phyloP scores from a whole-genome alignment of 2,113 vertebrate genomes.

The Craseonycteris thonglongyai region DNA sequence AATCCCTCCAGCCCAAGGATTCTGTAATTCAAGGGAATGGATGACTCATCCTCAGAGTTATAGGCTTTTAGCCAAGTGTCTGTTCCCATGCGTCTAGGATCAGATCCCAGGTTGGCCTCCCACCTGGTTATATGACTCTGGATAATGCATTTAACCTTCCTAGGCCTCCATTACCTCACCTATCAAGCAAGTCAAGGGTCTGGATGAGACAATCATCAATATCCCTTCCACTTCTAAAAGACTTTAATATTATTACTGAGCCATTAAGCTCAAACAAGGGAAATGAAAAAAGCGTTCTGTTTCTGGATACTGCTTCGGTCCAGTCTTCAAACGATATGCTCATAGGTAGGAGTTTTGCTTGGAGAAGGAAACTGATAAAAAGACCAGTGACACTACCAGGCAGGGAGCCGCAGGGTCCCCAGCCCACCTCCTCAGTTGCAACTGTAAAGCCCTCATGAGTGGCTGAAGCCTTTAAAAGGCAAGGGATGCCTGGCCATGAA shows the following conservation, averaged over 20 bases:
- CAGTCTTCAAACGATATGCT: not conserved
- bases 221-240: not conserved
- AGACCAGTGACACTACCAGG: not conserved
- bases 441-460: not conserved
- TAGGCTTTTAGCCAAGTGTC: not conserved
- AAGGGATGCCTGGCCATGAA: not conserved
- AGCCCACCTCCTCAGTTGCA: not conserved
- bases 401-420: not conserved
- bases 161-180: not conserved
- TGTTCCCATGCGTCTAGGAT: not conserved
- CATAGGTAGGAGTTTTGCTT: not conserved
- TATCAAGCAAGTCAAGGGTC: not conserved
- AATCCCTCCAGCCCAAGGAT: not conserved
- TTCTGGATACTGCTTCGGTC: not conserved
- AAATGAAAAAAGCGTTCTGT: not conserved
- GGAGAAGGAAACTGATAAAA: not conserved
- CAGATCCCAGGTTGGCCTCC: not conserved
- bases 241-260: conserved; percentile 1
- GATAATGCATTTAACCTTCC: not conserved
- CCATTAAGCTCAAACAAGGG: not conserved
- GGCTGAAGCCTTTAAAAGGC: not conserved
- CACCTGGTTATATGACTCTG: not conserved
- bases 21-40: not conserved
- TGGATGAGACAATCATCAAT: not conserved
- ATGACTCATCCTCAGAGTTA: not conserved